Percentiles rank a stretch among this genome's conserved stretches.
These are phyloP conservation scores for Mesorhabditis spiculigera DNA, from an alignment of 2,888 invertebrate species.

Conservation along the genomic window DNA sequence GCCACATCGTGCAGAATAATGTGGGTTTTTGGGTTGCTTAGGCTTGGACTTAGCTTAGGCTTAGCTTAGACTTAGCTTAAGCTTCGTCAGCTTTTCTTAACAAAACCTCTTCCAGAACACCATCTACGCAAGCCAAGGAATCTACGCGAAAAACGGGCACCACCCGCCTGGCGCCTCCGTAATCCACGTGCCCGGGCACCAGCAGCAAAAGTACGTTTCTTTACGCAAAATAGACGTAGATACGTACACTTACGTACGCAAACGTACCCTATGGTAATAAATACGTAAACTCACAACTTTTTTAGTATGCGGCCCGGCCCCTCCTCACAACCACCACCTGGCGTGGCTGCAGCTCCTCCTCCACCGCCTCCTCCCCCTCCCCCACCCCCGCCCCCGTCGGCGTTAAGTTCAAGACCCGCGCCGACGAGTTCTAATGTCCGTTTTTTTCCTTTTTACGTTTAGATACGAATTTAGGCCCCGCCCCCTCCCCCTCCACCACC, in stretches of 20 bases:
- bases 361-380: slow-evolving; percentile 19
- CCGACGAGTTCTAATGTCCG: not conserved
- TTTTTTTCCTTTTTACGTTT: not conserved
- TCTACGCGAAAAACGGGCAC: not conserved
- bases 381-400: slow-evolving; percentile 28
- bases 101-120: not conserved
- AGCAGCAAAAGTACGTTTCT: not conserved
- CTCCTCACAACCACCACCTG: slow-evolving; percentile 1
- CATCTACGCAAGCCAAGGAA: not conserved
- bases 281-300: too few species aligned
- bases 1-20: slow-evolving; percentile 1
- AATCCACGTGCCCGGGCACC: not conserved
- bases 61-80: too few species aligned
- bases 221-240: too few species aligned
- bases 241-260: too few species aligned
- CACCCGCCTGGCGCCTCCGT: not conserved
- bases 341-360: slow-evolving; percentile 14
- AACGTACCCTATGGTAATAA: too few species aligned
- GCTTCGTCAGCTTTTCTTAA: not conserved
- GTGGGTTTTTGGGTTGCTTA: not conserved
- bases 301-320: not conserved
- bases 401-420: not conserved
- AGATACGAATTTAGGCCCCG: slow-evolving; percentile 12
- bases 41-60: too few species aligned
- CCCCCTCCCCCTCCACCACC: slow-evolving; percentile 42